Evolutionary conservation across 2,797 vertebrate species (phyloP).

Genomic region (Scleropages formosus): DNA sequence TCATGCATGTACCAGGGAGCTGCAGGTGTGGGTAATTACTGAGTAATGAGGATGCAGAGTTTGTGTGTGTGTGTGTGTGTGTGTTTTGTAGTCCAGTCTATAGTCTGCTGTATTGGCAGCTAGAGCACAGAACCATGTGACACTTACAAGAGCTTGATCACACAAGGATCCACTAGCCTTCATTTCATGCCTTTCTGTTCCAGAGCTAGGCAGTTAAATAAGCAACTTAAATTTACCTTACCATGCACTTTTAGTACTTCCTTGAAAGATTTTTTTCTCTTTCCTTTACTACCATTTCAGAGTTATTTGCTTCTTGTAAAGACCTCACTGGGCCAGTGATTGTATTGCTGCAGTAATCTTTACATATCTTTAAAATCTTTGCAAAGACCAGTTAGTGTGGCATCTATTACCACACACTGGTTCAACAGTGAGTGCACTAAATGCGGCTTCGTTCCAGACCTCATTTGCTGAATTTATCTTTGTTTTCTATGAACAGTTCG

Average conservation of each 20-base stretch:
- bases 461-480: neutral
- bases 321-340: neutral
- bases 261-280: slow-evolving; percentile 2
- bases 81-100: neutral
- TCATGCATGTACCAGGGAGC: slow-evolving; percentile 48
- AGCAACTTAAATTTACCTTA: neutral
- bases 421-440: neutral
- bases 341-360: slow-evolving; percentile 15
- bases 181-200: neutral
- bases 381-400: slow-evolving; percentile 21
- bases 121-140: no score
- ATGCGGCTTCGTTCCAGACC: neutral
- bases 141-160: no score
- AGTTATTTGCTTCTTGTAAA: slow-evolving; percentile 5
- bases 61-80: neutral
- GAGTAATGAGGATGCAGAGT: slow-evolving; percentile 23
- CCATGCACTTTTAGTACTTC: neutral
- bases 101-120: no score
- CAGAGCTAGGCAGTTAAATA: neutral
- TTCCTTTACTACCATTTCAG: slow-evolving; percentile 5
- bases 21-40: slow-evolving; percentile 57
- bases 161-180: no score
- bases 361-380: slow-evolving; percentile 9
- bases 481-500: neutral
- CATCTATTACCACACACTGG: neutral